Base-by-base conservation (phyloP, 35 echinoderm and acorn worm genomes). In the Patiria miniata region DNA sequence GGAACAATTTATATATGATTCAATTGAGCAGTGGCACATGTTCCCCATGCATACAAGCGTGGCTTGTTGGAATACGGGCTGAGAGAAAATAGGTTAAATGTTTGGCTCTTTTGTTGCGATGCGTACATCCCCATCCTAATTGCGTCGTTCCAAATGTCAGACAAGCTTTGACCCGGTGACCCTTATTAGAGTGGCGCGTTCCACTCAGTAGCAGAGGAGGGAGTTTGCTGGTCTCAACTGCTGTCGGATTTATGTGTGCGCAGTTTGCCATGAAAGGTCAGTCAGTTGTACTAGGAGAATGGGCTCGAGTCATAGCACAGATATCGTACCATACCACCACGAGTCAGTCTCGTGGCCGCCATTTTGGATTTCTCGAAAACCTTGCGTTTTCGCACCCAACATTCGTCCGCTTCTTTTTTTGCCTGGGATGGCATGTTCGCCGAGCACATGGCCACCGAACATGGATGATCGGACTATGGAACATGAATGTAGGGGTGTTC, bases 121-220 rank as follows among this genome's bases (percentile, higher is more conserved):
- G 65, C 14, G 65, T 23, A 23, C 29, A 23, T 34, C 65, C 65
- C 65, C 34, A 34, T 73, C 29, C 34, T 32, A 30, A 73, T 73
- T 73, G 65, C 26, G 29, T 12, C 65, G 65, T 30, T 73, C 65
- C 65, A 26, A 30, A 73, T 73, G 65, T 73, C 65, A 73, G 65
- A 73, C 65, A 73, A 47, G 65, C 19, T 32, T 26, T 73, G 65
- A 73, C 65, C 65, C 8, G 26, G 7, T 30, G 65, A 73, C 65
- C 65, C 65, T 36, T 73, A 34, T 36, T 73, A 73, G 65, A 73
- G 26, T 73, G 65, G 65, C 65, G 65, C 34, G 65, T 73, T 73
- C 65, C 65, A 73, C 65, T 73, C 34, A 14, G 14, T 34, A 14
- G 65, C 65, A 73, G 65, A 32, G 65, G 26, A 73, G 65, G 10